Base-by-base conservation (phyloP, 2,113 vertebrate species). In the Tyto alba region DNA sequence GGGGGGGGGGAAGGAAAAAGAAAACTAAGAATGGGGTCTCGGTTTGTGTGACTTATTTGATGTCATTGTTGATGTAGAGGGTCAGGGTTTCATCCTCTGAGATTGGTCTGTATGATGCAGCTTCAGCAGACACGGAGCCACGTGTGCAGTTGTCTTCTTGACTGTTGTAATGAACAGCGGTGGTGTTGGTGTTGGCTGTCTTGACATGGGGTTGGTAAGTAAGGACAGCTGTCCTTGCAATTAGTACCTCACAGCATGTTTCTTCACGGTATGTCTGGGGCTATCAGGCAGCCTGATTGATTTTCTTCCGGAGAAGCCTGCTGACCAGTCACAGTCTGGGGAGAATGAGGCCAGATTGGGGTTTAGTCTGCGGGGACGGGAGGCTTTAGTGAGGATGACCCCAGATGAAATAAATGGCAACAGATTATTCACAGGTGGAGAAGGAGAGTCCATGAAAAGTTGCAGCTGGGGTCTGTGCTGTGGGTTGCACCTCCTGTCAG, bases 151-250 rank as follows among this genome's bases (percentile, higher is more conserved):
- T 55, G 50, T 81, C 62, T 55, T 66, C 68, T n/a, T 45, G 62
- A 40, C 52, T 13, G 0, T 29, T 40, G 10, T 60, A 62, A 23
- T 40, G 78, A 95, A 50, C 63, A 69, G 41, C 27, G 17, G 22
- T 92, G 83, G 59, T 27, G 4, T 20, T 41, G 34, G 48, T 25
- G 29, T 41, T 91, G 59, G 38, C 43, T 83, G 53, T 59, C 43
- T 38, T 88, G 72, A 55, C 57, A 17, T 3, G 8, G 27, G 69
- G 55, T 77, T 32, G 29, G 56, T 72, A 32, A 91, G 90, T 83
- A 73, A 96, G 80, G 93, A 87, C 97, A 97, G 97, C 98, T 98
- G 98, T 75, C 76, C 92, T 88, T 84, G 94, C 97, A 92, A 75
- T 97, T 95, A 67, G 92, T 88, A 59, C 96, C 72, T 97, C 95